These are phyloP conservation scores for Dermatemys mawii DNA, from an alignment of 2,113 vertebrate species.

Conservation along the genomic window DNA sequence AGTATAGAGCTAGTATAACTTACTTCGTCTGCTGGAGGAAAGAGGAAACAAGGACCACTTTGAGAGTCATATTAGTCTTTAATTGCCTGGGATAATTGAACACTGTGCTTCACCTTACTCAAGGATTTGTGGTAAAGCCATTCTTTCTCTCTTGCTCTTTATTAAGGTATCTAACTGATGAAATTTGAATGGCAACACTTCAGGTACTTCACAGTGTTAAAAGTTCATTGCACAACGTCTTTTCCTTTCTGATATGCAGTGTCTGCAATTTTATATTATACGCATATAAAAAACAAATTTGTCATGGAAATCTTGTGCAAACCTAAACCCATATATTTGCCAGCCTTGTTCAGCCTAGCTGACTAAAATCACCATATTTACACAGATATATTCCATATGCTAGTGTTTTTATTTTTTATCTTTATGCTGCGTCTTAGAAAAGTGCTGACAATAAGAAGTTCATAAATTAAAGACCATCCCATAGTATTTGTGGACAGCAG, in stretches of 20 bases:
- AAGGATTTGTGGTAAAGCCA: too few species aligned
- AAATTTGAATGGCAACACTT: too few species aligned
- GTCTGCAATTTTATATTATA: background rate
- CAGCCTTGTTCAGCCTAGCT: background rate
- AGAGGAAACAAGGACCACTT: too few species aligned
- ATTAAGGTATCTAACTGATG: too few species aligned
- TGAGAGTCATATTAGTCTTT: too few species aligned
- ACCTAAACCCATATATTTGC: background rate
- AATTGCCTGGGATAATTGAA: too few species aligned
- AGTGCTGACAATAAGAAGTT: background rate
- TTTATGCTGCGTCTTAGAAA: conserved; percentile 14
- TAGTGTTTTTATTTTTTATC: conserved; percentile 31
- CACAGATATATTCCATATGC: background rate
- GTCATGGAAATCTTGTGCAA: background rate
- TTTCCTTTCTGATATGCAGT: background rate
- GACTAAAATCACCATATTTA: conserved; percentile 35
- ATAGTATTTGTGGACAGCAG: background rate
- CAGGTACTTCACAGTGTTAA: too few species aligned
- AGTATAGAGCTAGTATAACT: too few species aligned
- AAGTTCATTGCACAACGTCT: background rate
- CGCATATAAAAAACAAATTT: background rate
- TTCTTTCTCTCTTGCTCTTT: too few species aligned
- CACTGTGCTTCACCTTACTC: too few species aligned
- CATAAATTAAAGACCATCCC: background rate
- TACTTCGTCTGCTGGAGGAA: too few species aligned